phyloP scores from a whole-genome alignment of 2,888 invertebrate species.

The Conomelus anceps region DNA sequence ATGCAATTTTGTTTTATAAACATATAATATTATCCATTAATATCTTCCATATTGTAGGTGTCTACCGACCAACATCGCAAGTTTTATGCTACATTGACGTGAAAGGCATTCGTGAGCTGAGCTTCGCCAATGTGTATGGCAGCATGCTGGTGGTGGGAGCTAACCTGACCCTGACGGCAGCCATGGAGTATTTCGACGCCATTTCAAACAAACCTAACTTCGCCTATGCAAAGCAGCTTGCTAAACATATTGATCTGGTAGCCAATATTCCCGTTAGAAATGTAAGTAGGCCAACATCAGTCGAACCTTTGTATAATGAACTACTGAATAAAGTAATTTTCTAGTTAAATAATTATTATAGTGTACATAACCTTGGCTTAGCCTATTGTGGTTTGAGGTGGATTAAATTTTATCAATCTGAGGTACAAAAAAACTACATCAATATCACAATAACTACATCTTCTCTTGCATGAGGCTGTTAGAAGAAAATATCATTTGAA shows the following conservation, averaged over 20 bases:
- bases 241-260: slow-evolving; percentile 58
- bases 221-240: slow-evolving; percentile 51
- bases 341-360: too few relatives aligned
- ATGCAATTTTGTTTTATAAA: too few relatives aligned
- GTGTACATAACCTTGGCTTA: too few relatives aligned
- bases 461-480: slow-evolving; percentile 29
- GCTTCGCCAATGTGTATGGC: slow-evolving; percentile 38
- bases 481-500: not conserved
- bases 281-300: too few relatives aligned
- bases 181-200: slow-evolving; percentile 43
- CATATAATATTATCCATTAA: too few relatives aligned
- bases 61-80: slow-evolving; percentile 43
- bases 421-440: too few relatives aligned
- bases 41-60: slow-evolving; percentile 40
- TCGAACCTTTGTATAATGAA: too few relatives aligned
- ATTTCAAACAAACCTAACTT: slow-evolving; percentile 45
- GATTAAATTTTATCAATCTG: too few relatives aligned
- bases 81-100: slow-evolving; percentile 46
- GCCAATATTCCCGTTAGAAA: slow-evolving; percentile 67
- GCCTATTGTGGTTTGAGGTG: too few relatives aligned
- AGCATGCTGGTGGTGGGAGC: slow-evolving; percentile 48
- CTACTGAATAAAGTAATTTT: too few relatives aligned
- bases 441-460: too few relatives aligned
- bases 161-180: slow-evolving; percentile 50
- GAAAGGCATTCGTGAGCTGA: slow-evolving; percentile 45